These are phyloP conservation scores for Ardeotis arabs DNA, from an alignment of 2,113 vertebrate species.

Conservation along the genomic window DNA sequence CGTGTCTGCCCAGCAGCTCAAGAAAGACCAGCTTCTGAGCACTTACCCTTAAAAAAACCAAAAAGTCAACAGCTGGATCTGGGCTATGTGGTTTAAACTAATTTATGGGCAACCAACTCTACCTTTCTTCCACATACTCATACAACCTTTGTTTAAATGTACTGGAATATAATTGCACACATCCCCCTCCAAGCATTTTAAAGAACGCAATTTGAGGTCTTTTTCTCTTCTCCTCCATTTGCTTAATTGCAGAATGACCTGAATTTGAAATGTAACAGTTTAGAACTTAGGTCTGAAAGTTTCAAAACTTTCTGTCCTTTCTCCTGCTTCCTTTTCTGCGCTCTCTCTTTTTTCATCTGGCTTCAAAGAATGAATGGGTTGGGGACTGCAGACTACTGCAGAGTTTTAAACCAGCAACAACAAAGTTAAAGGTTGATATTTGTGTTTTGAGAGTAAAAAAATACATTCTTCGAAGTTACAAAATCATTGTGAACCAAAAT, in stretches of 20 bases:
- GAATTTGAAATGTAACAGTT: not conserved
- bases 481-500: not conserved
- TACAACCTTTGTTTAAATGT: not conserved
- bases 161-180: not conserved
- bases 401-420: not conserved
- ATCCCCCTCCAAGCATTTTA: not conserved
- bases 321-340: not conserved
- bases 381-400: not conserved
- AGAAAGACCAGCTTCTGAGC: not conserved
- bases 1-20: not conserved
- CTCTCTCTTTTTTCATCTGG: not conserved
- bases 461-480: not conserved
- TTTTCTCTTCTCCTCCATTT: not conserved
- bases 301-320: not conserved
- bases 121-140: not conserved
- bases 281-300: not conserved
- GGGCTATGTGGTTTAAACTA: not conserved
- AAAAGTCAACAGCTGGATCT: not conserved
- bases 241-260: not conserved
- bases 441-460: not conserved
- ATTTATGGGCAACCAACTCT: not conserved
- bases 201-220: not conserved
- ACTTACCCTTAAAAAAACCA: not conserved
- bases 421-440: not conserved
- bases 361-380: not conserved